Percentiles rank a stretch among this genome's conserved stretches.
Conservation (phyloP, 2,888 invertebrate species). For the Drosophila setosimentum region DNA sequence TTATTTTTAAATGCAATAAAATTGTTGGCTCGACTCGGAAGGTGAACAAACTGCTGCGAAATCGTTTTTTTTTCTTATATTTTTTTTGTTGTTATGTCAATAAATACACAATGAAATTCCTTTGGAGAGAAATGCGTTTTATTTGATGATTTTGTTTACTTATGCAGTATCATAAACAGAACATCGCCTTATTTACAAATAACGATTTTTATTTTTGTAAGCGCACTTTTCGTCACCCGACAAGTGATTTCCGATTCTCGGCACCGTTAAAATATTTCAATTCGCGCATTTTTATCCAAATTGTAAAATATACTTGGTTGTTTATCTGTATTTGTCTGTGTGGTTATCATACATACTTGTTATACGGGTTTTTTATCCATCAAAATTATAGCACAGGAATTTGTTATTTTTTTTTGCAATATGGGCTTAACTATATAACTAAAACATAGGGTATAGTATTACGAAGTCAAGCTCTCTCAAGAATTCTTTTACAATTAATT, state of each 20-base stretch:
- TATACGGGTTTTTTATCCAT: not conserved
- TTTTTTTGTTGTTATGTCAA: not conserved
- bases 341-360: not conserved
- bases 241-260: not conserved
- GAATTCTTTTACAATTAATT: not conserved
- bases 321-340: not conserved
- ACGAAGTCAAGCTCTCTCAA: not conserved
- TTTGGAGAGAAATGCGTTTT: conserved; percentile 30
- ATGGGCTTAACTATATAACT: not conserved
- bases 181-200: conserved; percentile 48
- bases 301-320: not conserved
- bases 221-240: not conserved
- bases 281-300: not conserved
- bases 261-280: not conserved
- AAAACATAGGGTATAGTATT: not conserved
- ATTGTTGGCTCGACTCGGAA: conserved; percentile 17
- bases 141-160: conserved; percentile 57
- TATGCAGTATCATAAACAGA: conserved; percentile 54
- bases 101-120: conserved; percentile 31
- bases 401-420: not conserved
- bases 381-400: not conserved
- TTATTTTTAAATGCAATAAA: conserved; percentile 18
- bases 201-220: conserved; percentile 8
- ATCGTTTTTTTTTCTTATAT: not conserved
- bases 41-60: conserved; percentile 62